Percentiles rank a stretch among this genome's conserved stretches.
These are phyloP conservation scores for Microtus pennsylvanicus DNA, from an alignment of 2,113 vertebrate species.

Conservation along the genomic window DNA sequence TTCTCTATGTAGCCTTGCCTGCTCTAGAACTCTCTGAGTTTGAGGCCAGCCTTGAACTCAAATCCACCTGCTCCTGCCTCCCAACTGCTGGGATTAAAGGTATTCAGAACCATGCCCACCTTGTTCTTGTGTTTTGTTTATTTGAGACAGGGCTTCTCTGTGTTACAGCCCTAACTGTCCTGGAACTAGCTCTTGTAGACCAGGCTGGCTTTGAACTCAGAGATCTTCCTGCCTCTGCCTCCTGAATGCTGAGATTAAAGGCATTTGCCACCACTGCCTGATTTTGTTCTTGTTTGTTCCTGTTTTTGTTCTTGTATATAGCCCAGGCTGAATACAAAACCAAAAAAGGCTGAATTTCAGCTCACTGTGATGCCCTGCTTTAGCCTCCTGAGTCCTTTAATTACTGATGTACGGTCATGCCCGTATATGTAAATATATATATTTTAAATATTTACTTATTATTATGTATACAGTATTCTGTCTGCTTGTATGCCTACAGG, in stretches of 20 bases:
- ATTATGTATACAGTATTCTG: too few relatives aligned
- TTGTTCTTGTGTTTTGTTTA: not conserved
- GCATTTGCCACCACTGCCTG: too few relatives aligned
- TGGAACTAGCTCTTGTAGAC: too few relatives aligned
- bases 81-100: not conserved
- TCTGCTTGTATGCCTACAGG: too few relatives aligned
- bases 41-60: not conserved
- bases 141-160: too few relatives aligned
- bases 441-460: too few relatives aligned
- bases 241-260: too few relatives aligned
- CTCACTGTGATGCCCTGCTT: not conserved
- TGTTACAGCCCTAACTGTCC: too few relatives aligned
- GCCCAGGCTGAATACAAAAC: not conserved
- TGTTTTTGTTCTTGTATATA: too few relatives aligned
- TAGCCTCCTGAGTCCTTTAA: not conserved
- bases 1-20: not conserved
- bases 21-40: not conserved
- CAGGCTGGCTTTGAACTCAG: too few relatives aligned
- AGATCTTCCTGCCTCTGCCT: too few relatives aligned
- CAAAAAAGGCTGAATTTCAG: not conserved
- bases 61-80: not conserved
- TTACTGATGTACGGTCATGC: not conserved
- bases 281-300: too few relatives aligned
- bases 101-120: not conserved
- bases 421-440: not conserved